Base-by-base conservation (phyloP, 2,888 invertebrate species). In the Blera fallax region DNA sequence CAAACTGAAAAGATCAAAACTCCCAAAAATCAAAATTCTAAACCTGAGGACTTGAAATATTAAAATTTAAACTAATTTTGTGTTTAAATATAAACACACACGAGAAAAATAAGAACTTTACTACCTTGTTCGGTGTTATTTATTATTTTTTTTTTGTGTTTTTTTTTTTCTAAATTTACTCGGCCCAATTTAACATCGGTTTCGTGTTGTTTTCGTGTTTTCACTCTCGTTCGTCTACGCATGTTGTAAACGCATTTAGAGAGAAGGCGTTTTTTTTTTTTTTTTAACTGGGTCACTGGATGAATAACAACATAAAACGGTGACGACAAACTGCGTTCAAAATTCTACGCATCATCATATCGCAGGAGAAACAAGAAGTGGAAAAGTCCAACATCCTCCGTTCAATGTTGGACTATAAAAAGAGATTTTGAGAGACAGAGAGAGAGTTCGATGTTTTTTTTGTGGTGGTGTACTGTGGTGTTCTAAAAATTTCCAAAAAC, bases 261-360 rank as follows among this genome's bases (percentile, higher is more conserved):
- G 78, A 73, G 60, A 72, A 67, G 62, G 65, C 69, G 64, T 64
- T 56, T 7, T 32, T 16, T 29, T 43, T 32, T 54, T n/a, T n/a
- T n/a, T n/a, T 45, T 69, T 74, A 84, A 84, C 69, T 84, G 70
- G 84, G 84, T 84, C 84, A 84, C 74, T 84, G 84, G 84, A 84
- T 80, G 84, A 80, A 69, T n/a, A 52, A 48, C 50, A 52, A 48
- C 50, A 60, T 6, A 84, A 54, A 72, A 50, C 60, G 18, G 60
- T 62, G 62, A 52, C 50, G 50, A 60, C 45, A 60, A 56, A 67
- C 64, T 72, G 70, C 77, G 73, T 83, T 79, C 54, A 37, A n/a
- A n/a, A 48, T 54, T 60, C 72, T 54, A 37, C 79, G 62, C 16
- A 32, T 64, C 50, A 21, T 56, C 34, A 14, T 27, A 72, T 52